Conservation (phyloP, 1,140 invertebrate species). For the Macrosteles quadrilineatus region DNA sequence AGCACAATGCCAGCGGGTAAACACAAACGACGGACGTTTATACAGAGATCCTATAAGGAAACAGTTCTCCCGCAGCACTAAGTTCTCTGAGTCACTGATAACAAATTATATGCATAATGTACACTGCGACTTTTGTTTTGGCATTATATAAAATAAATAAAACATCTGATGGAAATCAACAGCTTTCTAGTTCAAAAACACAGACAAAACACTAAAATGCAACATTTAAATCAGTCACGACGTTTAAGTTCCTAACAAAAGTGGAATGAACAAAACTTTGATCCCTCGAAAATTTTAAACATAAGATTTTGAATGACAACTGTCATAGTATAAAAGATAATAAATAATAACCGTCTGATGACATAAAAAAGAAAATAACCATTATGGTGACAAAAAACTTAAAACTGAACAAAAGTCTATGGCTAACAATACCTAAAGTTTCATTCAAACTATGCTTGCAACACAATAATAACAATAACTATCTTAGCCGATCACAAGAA, state of each 20-base stretch:
- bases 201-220: conserved; percentile 18
- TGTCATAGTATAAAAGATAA: not conserved
- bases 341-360: not conserved
- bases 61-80: not conserved
- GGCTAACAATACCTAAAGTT: not conserved
- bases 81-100: not conserved
- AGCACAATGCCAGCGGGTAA: not conserved
- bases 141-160: not conserved
- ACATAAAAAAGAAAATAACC: not conserved
- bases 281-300: conserved; percentile 7
- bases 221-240: conserved; percentile 9
- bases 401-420: not conserved
- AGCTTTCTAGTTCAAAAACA: not conserved
- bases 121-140: not conserved
- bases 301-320: not conserved
- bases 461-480: conserved; percentile 16
- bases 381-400: not conserved
- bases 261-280: conserved; percentile 24
- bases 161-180: not conserved
- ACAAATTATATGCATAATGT: conserved; percentile 12
- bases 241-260: conserved; percentile 4
- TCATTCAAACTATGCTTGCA: not conserved
- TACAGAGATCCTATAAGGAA: not conserved
- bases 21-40: not conserved
- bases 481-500: conserved; percentile 6